A percentile compares a stretch with the other conserved stretches of the same genome.
Evolutionary conservation across 2,113 vertebrate genomes (phyloP).

Genomic region (Collichthys lucidus): DNA sequence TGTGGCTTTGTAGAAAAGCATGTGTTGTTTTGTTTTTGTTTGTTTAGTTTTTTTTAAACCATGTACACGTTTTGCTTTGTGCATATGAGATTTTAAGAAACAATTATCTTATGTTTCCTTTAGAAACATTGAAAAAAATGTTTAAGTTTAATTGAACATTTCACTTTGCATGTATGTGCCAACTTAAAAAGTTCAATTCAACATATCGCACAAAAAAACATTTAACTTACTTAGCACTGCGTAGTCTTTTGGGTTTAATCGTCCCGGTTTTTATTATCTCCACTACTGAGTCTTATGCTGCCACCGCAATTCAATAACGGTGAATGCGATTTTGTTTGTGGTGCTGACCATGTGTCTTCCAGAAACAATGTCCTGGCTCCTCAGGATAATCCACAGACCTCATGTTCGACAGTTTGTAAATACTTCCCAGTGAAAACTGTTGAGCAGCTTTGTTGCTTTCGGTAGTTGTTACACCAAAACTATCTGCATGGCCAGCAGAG

Average conservation of each 20-base stretch:
- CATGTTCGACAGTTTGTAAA: neutral
- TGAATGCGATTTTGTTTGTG: constrained; percentile 6
- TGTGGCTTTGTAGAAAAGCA: constrained; percentile 23
- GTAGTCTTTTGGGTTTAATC: neutral
- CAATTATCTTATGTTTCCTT: constrained; percentile 60
- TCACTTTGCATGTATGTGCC: constrained; percentile 61
- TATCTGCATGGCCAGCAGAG: neutral
- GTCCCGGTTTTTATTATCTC: neutral
- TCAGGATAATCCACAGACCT: constrained; percentile 23
- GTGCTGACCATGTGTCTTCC: constrained; percentile 27
- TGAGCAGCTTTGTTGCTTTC: neutral
- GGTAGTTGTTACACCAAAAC: neutral
- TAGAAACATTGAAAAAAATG: constrained; percentile 59
- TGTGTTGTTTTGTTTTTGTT: neutral
- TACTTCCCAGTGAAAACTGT: neutral
- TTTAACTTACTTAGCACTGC: neutral
- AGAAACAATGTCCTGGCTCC: constrained; percentile 21
- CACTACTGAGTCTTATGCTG: constrained; percentile 4
- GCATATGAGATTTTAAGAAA: constrained; percentile 19
- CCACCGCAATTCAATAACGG: neutral
- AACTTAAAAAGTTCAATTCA: constrained; percentile 13
- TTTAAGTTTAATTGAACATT: constrained; percentile 75
- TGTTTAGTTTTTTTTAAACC: constrained; percentile 16
- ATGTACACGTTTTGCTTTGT: constrained; percentile 26
- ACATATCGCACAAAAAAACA: neutral